phyloP scores from a whole-genome alignment of 2,888 invertebrate genomes.

The Andricus quercusramuli region DNA sequence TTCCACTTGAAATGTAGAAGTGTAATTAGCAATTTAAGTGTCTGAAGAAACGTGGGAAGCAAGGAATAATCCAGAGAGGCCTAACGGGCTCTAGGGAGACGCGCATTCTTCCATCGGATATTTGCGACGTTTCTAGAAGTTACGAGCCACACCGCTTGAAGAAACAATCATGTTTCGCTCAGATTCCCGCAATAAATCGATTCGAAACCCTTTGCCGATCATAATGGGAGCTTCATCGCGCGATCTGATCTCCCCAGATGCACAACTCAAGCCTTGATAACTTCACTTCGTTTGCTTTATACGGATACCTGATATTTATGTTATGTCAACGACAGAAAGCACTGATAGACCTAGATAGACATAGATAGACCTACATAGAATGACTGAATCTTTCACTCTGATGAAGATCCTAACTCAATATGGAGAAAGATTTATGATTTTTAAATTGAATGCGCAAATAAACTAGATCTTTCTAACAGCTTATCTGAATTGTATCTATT shows the following conservation, averaged over 20 bases:
- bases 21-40: constrained; percentile 37
- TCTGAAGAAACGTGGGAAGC: constrained; percentile 29
- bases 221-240: constrained; percentile 33
- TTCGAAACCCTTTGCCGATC: constrained; percentile 26
- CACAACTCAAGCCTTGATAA: constrained; percentile 31
- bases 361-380: too few species aligned
- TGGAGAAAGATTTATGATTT: too few species aligned
- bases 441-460: too few species aligned
- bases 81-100: constrained; percentile 1
- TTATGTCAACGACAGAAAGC: not conserved
- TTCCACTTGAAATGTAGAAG: constrained; percentile 21
- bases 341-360: not conserved
- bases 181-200: constrained; percentile 35
- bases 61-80: constrained; percentile 11
- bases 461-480: too few species aligned
- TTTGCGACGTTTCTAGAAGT: constrained; percentile 31
- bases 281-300: constrained; percentile 35
- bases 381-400: too few species aligned
- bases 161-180: constrained; percentile 37
- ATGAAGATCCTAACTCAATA: not conserved
- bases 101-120: constrained; percentile 20
- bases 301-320: constrained; percentile 11
- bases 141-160: constrained; percentile 19
- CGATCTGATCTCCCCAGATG: constrained; percentile 35
- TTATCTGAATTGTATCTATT: too few species aligned